A percentile compares a stretch with the other conserved stretches of the same genome.
Conservation (phyloP, 2,113 vertebrate species). For the Ammodytes marinus region DNA sequence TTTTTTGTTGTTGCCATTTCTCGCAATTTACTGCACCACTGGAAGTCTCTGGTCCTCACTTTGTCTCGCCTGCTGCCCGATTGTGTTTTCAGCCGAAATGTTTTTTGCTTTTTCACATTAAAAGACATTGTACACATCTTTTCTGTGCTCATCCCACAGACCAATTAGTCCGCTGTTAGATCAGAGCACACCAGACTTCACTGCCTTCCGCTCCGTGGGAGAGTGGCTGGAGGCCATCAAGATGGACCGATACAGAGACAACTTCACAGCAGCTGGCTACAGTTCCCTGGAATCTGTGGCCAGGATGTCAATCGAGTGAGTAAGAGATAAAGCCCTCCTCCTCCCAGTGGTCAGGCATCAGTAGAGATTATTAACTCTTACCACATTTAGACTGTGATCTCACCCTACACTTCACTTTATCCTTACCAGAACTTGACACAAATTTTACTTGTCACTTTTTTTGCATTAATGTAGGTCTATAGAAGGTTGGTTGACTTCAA, state of each 20-base stretch:
- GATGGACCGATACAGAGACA: conserved; percentile 99
- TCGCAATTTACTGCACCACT: conserved; percentile 55
- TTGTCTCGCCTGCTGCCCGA: conserved; percentile 48
- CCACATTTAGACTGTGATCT: conserved; percentile 9
- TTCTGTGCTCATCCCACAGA: conserved; percentile 84
- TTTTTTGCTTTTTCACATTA: conserved; percentile 53
- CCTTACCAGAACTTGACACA: not conserved
- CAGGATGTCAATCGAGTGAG: conserved; percentile 99
- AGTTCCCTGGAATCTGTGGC: conserved; percentile 97
- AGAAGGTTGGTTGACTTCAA: not conserved
- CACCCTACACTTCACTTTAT: not conserved
- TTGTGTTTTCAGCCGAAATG: conserved; percentile 53
- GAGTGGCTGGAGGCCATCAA: conserved; percentile 99
- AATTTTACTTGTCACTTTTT: not conserved
- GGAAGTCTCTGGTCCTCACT: conserved; percentile 49
- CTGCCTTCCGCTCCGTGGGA: conserved; percentile 95
- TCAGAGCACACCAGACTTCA: conserved; percentile 97
- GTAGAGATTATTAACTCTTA: conserved; percentile 35
- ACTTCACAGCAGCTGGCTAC: conserved; percentile 98
- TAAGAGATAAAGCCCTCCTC: conserved; percentile 39
- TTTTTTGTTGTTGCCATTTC: conserved; percentile 6
- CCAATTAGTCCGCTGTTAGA: conserved; percentile 98
- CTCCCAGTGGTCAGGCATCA: conserved; percentile 32
- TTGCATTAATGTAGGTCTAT: not conserved
- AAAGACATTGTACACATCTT: conserved; percentile 73